Percentiles rank a stretch among this genome's conserved stretches.
Evolutionary conservation across 2,888 invertebrate genomes (phyloP).

Genomic region (Actias luna): DNA sequence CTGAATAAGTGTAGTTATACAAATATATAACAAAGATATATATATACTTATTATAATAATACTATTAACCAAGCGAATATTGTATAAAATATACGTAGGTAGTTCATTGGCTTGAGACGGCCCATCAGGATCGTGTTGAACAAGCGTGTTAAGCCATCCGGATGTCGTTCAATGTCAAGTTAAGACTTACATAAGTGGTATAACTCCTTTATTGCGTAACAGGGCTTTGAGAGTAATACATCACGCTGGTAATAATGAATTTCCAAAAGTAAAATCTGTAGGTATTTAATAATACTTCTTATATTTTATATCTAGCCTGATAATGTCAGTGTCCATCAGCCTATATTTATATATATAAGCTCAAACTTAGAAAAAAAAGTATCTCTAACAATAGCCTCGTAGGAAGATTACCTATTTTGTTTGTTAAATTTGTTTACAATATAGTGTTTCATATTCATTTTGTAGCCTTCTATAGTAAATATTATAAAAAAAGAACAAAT

Average conservation of each 20-base stretch:
- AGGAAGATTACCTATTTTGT: too few relatives aligned
- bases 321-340: not conserved
- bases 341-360: not conserved
- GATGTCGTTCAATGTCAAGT: not conserved
- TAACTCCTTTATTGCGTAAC: not conserved
- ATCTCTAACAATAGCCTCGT: too few relatives aligned
- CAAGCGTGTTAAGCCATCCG: not conserved
- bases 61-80: not conserved
- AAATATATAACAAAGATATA: too few relatives aligned
- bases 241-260: not conserved
- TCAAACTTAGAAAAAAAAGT: too few relatives aligned
- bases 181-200: not conserved
- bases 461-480: too few relatives aligned
- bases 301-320: not conserved
- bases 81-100: not conserved
- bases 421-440: too few relatives aligned
- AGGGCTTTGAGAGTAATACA: not conserved
- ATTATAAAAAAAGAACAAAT: too few relatives aligned
- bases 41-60: too few relatives aligned
- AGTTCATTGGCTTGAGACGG: not conserved
- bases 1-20: too few relatives aligned
- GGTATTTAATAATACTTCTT: not conserved
- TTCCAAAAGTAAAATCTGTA: not conserved
- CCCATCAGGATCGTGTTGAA: slow-evolving; percentile 1
- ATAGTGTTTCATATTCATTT: too few relatives aligned